Percentiles rank a stretch among this genome's conserved stretches.
Conservation (phyloP, 2,113 vertebrate genomes). For the Carassius auratus region DNA sequence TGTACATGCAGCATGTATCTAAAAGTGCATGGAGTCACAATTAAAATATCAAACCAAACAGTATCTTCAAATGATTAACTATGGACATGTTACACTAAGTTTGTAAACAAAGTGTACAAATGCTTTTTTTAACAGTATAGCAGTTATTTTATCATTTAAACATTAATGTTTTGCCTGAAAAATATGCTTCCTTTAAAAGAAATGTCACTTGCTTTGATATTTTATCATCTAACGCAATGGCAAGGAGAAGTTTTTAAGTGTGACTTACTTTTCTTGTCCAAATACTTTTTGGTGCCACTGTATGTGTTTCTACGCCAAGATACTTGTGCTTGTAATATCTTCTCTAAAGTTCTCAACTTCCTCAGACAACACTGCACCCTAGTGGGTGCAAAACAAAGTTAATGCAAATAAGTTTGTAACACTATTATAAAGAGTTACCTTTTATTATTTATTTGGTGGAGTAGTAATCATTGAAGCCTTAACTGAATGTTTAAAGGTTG, state of each 20-base stretch:
- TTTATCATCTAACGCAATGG: neutral
- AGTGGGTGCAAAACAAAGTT: conserved; percentile 40
- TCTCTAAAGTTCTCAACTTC: conserved; percentile 23
- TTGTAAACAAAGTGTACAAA: neutral
- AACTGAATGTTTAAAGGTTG: neutral
- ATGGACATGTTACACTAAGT: too few relatives aligned
- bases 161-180: neutral
- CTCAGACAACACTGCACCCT: conserved; percentile 47
- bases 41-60: neutral
- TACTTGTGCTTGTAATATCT: neutral
- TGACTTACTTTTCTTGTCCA: neutral
- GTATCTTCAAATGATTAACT: neutral
- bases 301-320: neutral
- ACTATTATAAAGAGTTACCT: neutral
- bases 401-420: neutral
- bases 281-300: neutral
- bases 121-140: neutral
- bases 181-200: neutral
- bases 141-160: neutral
- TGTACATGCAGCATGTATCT: neutral
- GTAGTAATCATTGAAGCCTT: neutral
- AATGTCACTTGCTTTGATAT: neutral
- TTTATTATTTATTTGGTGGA: neutral
- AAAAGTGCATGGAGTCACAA: neutral
- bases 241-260: neutral